These are phyloP conservation scores for Bombus waltoni DNA, from an alignment of 1,140 invertebrate species.

Conservation along the genomic window DNA sequence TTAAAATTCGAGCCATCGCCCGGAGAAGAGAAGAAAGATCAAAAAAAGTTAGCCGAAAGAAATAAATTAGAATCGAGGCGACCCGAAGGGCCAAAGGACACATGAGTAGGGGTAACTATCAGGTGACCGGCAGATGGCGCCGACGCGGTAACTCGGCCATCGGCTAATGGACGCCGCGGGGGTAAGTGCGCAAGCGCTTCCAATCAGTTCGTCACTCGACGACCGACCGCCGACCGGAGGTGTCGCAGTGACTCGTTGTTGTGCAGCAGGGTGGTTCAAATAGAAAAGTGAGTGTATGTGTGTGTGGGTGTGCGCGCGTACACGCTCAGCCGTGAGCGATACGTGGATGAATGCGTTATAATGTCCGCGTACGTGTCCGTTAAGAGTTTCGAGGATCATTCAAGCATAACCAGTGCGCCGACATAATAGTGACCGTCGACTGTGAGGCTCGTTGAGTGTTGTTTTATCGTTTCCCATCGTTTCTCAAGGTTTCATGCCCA, in stretches of 20 bases:
- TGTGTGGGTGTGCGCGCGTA: conserved; percentile 27
- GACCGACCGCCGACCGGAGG: conserved; percentile 36
- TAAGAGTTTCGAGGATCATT: conserved; percentile 45
- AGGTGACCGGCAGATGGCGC: conserved; percentile 43
- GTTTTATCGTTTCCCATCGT: neutral
- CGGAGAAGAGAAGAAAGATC: neutral
- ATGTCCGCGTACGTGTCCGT: conserved; percentile 60
- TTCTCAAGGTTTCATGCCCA: neutral
- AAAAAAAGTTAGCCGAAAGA: neutral
- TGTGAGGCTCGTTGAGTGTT: neutral
- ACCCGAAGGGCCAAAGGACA: conserved; percentile 13
- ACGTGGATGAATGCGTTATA: conserved; percentile 63
- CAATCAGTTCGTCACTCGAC: conserved; percentile 14
- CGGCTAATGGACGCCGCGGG: conserved; percentile 7
- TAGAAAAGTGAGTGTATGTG: conserved; percentile 30
- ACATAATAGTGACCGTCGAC: conserved; percentile 42
- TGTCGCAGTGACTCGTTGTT: conserved; percentile 24
- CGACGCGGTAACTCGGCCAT: conserved; percentile 23
- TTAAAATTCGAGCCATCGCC: neutral
- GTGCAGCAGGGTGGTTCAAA: conserved; percentile 27
- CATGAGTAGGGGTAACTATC: conserved; percentile 21
- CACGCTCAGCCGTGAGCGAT: conserved; percentile 52
- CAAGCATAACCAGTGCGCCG: conserved; percentile 45
- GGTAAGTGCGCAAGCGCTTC: conserved; percentile 35
- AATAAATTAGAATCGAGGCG: conserved; percentile 22